Evolutionary conservation across 1,140 invertebrate species (phyloP).

Genomic region (Cydia amplana): DNA sequence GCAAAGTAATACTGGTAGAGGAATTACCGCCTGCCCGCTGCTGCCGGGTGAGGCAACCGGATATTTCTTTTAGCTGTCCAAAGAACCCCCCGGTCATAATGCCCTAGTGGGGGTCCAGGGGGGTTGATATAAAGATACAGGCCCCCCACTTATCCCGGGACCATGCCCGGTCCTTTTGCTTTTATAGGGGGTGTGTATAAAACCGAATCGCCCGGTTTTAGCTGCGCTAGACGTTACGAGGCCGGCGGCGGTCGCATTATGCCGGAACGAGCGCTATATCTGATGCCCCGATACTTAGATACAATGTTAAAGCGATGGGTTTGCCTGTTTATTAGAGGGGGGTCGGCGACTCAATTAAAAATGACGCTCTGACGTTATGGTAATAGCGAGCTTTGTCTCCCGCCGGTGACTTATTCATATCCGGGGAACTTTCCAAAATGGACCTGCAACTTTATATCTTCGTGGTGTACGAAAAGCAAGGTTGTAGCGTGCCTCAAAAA

Average conservation of each 20-base stretch:
- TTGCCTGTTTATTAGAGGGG: slow-evolving; percentile 54
- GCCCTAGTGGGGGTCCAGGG: slow-evolving; percentile 63
- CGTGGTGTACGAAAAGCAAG: too few species aligned
- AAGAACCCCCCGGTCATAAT: slow-evolving; percentile 76
- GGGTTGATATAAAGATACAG: slow-evolving; percentile 78
- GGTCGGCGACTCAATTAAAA: slow-evolving; percentile 20
- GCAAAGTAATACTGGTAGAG: slow-evolving; percentile 71
- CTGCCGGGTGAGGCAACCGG: slow-evolving; percentile 69
- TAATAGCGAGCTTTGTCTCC: slow-evolving; percentile 15
- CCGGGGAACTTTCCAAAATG: not conserved
- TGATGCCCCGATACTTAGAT: slow-evolving; percentile 67
- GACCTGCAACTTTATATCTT: not conserved
- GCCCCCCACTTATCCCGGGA: slow-evolving; percentile 77
- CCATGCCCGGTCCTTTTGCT: slow-evolving; percentile 78
- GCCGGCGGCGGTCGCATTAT: slow-evolving; percentile 74
- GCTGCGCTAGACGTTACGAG: slow-evolving; percentile 66
- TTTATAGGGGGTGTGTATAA: slow-evolving; percentile 80
- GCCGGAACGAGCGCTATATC: slow-evolving; percentile 65
- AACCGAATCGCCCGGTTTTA: slow-evolving; percentile 72
- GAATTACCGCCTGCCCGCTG: slow-evolving; percentile 67
- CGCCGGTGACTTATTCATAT: slow-evolving; percentile 12
- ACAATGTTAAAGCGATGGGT: slow-evolving; percentile 63
- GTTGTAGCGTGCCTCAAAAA: too few species aligned
- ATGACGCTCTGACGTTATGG: slow-evolving; percentile 22
- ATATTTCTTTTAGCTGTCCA: slow-evolving; percentile 79